Evolutionary conservation across 2,113 vertebrate species (phyloP).

Genomic region (Malurus elegans): DNA sequence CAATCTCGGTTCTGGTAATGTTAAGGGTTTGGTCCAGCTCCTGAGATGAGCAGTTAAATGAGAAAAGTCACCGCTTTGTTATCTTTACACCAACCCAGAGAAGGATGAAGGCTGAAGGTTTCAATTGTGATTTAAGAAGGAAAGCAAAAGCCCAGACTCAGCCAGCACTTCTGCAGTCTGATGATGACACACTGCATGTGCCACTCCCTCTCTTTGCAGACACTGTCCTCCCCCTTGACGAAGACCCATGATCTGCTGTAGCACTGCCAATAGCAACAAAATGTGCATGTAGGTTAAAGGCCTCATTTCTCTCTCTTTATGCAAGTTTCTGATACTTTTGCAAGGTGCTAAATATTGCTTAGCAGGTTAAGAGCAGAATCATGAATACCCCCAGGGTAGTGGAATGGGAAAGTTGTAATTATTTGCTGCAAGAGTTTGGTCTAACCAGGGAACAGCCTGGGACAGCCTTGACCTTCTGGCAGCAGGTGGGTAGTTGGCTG

Average conservation of each 20-base stretch:
- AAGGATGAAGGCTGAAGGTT: neutral
- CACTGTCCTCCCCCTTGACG: neutral
- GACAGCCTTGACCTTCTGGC: neutral
- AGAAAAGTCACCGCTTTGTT: neutral
- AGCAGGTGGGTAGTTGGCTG: neutral
- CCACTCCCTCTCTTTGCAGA: neutral
- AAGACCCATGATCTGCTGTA: neutral
- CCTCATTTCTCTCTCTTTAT: neutral
- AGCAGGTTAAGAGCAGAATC: neutral
- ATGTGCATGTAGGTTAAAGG: neutral
- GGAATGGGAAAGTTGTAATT: neutral
- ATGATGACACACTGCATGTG: neutral
- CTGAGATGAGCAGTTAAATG: neutral
- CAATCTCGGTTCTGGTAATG: fast-evolving
- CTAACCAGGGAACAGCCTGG: neutral
- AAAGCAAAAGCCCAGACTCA: neutral
- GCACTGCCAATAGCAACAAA: neutral
- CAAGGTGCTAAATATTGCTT: neutral
- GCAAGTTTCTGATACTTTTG: neutral
- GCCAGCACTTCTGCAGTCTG: neutral
- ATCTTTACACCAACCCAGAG: neutral
- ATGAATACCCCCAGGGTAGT: neutral
- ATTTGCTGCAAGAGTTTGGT: constrained; percentile 1
- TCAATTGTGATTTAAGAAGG: neutral
- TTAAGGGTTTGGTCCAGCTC: neutral